These are phyloP conservation scores for Scatophagus argus DNA, from an alignment of 2,113 vertebrate genomes.

Conservation along the genomic window DNA sequence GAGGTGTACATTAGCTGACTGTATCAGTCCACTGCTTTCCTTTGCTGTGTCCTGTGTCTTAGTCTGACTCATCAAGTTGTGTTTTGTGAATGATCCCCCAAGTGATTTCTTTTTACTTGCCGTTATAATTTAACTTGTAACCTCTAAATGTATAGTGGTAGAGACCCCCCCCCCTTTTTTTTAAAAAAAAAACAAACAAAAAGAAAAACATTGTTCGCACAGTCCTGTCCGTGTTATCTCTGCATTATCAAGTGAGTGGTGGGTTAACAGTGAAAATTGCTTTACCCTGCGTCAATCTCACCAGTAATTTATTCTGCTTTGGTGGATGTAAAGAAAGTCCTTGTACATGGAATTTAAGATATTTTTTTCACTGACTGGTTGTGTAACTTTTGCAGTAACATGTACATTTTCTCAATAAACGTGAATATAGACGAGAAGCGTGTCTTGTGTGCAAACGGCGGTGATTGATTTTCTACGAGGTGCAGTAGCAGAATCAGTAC, in stretches of 20 bases:
- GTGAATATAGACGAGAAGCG: neutral
- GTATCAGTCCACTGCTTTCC: constrained; percentile 89
- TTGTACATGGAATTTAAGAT: constrained; percentile 48
- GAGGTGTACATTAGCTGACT: constrained; percentile 86
- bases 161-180: too few relatives aligned
- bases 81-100: constrained; percentile 1
- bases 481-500: constrained; percentile 26
- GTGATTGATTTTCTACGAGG: rapidly evolving
- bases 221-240: neutral
- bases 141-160: neutral
- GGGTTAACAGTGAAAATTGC: neutral
- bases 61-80: neutral
- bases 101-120: constrained; percentile 61
- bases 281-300: neutral
- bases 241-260: constrained; percentile 4
- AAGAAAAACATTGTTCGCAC: too few relatives aligned
- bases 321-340: constrained; percentile 3
- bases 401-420: constrained; percentile 76
- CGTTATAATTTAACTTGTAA: constrained; percentile 39
- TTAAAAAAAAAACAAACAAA: too few relatives aligned
- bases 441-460: neutral
- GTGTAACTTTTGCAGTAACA: constrained; percentile 60
- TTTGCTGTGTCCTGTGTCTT: constrained; percentile 18
- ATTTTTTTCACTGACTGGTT: constrained; percentile 35
- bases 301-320: constrained; percentile 42